Conservation (phyloP, 1,140 invertebrate species). For the Drosophila sechellia region DNA sequence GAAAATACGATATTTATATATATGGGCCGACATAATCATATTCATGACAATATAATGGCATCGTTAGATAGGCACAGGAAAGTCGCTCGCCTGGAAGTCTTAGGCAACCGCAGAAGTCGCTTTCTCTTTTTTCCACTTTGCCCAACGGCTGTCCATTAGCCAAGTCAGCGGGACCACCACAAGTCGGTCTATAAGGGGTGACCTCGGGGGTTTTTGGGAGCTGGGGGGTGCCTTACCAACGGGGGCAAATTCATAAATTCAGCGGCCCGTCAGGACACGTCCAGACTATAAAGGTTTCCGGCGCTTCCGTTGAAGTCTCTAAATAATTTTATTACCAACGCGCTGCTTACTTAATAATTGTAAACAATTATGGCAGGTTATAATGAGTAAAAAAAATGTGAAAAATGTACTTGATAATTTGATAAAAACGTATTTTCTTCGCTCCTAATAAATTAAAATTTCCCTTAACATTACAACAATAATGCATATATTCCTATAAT, state of each 20-base stretch:
- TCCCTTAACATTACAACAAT: too few species aligned
- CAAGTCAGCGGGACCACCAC: slow-evolving; percentile 19
- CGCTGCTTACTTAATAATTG: slow-evolving; percentile 4
- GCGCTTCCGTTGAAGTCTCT: slow-evolving; percentile 2
- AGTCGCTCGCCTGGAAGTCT: slow-evolving; percentile 45
- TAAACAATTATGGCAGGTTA: neutral
- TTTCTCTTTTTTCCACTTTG: neutral
- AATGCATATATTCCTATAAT: too few species aligned
- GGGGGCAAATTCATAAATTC: slow-evolving; percentile 49
- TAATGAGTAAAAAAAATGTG: neutral
- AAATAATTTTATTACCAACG: slow-evolving; percentile 18
- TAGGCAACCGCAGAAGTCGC: slow-evolving; percentile 25
- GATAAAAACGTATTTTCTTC: neutral
- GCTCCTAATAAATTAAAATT: neutral
- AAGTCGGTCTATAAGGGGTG: neutral
- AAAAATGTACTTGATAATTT: neutral
- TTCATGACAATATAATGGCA: slow-evolving; percentile 78
- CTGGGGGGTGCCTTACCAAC: neutral
- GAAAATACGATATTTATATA: neutral
- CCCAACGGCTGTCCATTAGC: slow-evolving; percentile 60
- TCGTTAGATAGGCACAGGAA: slow-evolving; percentile 58
- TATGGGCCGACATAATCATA: slow-evolving; percentile 56
- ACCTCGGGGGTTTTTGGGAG: neutral
- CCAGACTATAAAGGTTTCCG: slow-evolving; percentile 7
- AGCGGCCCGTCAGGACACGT: slow-evolving; percentile 39